Conservation (phyloP, 92 coral and sea anemone genomes). For the Actinostola sp. region DNA sequence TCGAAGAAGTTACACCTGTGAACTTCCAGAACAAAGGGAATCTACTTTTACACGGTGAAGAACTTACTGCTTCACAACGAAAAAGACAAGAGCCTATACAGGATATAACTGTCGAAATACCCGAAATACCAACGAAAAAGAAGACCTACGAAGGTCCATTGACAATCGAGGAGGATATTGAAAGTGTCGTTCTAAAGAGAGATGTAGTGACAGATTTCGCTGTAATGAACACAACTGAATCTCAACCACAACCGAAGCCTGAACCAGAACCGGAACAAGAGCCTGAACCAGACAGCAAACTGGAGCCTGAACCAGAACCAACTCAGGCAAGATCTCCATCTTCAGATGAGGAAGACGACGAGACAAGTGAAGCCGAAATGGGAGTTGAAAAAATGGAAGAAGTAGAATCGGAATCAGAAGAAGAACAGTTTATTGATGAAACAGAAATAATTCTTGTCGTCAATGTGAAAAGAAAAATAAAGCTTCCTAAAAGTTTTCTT, state of each 20-base stretch:
- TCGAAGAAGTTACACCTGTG: slow-evolving; percentile 17
- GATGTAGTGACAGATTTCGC: slow-evolving; percentile 21
- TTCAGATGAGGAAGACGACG: slow-evolving; percentile 8
- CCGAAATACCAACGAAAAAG: slow-evolving; percentile 38
- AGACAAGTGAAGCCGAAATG: not conserved
- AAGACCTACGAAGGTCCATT: slow-evolving; percentile 11
- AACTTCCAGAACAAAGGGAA: not conserved
- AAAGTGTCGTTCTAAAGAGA: slow-evolving; percentile 17
- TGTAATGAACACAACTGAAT: not conserved
- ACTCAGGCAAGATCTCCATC: too few relatives aligned
- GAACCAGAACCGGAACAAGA: slow-evolving; percentile 6
- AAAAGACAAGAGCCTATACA: slow-evolving; percentile 23
- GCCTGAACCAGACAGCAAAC: too few relatives aligned
- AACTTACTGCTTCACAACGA: slow-evolving; percentile 7
- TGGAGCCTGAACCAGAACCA: too few relatives aligned
- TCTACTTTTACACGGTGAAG: not conserved
- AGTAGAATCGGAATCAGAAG: slow-evolving; percentile 34
- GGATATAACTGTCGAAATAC: slow-evolving; percentile 22
- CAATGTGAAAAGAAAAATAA: slow-evolving; percentile 23
- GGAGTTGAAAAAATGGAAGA: slow-evolving; percentile 4
- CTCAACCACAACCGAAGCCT: slow-evolving; percentile 4
- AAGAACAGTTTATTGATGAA: slow-evolving; percentile 73
- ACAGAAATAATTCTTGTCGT: slow-evolving; percentile 70
- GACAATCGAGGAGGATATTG: slow-evolving; percentile 14
- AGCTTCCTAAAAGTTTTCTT: slow-evolving; percentile 16